Conservation (phyloP, 2,797 vertebrate species). For the Euphonia xanthogaster region DNA sequence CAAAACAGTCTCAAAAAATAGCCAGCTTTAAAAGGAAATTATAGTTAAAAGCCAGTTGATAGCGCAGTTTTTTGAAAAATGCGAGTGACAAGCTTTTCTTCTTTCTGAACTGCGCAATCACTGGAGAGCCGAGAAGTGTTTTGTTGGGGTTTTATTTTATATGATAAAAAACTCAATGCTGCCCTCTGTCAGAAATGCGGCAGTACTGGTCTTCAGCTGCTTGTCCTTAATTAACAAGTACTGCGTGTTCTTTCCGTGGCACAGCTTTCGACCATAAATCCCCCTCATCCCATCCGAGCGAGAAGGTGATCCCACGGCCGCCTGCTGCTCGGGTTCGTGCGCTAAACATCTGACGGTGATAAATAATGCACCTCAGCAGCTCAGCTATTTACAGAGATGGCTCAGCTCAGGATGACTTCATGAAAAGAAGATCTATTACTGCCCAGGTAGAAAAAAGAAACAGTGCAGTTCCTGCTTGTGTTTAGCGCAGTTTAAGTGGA, state of each 20-base stretch:
- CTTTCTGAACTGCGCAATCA: neutral
- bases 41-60: neutral
- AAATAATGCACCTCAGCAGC: neutral
- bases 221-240: neutral
- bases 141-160: neutral
- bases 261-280: neutral
- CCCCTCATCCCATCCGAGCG: neutral
- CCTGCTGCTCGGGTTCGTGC: neutral
- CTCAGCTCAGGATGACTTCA: neutral
- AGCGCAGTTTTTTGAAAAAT: neutral
- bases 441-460: neutral
- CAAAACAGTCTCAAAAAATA: neutral
- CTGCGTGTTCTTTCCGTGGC: neutral
- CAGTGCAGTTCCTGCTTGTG: neutral
- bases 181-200: conserved; percentile 72
- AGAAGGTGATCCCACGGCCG: neutral
- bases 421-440: neutral
- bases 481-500: neutral
- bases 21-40: neutral
- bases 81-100: neutral
- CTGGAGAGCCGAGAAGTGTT: neutral
- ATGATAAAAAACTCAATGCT: conserved; percentile 64
- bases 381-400: neutral
- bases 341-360: neutral
- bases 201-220: neutral